These are phyloP conservation scores for Myiotriccus ornatus DNA, from an alignment of 2,797 vertebrate species.

Conservation along the genomic window DNA sequence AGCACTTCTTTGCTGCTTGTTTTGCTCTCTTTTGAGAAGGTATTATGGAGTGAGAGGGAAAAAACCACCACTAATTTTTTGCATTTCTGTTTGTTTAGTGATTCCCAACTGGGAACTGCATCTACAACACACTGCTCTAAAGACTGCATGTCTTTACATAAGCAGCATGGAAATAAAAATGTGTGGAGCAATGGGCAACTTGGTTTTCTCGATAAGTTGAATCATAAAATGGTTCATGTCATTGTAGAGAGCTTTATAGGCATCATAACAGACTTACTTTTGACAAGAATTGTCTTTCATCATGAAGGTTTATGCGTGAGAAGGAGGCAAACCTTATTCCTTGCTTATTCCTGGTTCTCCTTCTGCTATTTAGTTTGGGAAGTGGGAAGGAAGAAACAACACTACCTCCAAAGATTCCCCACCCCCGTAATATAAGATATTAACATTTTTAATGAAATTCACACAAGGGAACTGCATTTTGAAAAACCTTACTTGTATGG, in stretches of 20 bases:
- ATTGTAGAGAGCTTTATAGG: neutral
- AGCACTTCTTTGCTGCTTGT: neutral
- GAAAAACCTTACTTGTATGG: neutral
- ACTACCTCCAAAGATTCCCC: neutral
- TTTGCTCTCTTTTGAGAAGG: neutral
- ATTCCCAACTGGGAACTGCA: neutral
- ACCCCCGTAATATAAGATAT: neutral
- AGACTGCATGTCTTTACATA: neutral
- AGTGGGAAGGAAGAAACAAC: neutral
- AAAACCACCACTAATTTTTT: neutral
- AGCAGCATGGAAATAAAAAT: neutral
- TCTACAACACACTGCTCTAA: neutral
- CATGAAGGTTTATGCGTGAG: neutral
- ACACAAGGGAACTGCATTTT: neutral
- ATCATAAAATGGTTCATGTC: neutral
- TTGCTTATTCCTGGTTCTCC: neutral
- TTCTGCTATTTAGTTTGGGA: neutral
- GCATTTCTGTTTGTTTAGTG: neutral
- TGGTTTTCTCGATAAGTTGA: neutral
- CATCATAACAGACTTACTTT: neutral
- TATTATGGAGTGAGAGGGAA: neutral
- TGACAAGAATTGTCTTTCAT: neutral
- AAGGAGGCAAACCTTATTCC: neutral
- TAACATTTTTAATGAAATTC: neutral
- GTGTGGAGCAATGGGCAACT: neutral